Evolutionary conservation across 1,140 invertebrate genomes (phyloP).

Genomic region (Philaenus spumarius): DNA sequence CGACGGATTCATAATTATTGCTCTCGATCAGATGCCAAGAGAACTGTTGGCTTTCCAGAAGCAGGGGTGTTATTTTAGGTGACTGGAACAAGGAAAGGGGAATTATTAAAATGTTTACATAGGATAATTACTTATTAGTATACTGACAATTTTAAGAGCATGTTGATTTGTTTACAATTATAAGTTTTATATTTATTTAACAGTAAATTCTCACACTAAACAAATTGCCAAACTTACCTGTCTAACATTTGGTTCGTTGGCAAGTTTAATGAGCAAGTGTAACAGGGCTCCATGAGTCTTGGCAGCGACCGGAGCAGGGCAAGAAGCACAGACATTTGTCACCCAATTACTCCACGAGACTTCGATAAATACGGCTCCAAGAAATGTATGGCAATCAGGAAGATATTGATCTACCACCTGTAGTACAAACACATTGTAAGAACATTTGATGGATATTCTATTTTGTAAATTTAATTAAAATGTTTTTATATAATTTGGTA

Average conservation of each 20-base stretch:
- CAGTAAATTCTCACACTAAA: too few species aligned
- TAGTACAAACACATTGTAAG: neutral
- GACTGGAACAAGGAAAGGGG: slow-evolving; percentile 40
- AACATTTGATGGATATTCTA: too few species aligned
- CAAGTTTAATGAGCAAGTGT: slow-evolving; percentile 58
- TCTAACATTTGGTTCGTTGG: slow-evolving; percentile 62
- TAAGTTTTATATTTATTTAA: too few species aligned
- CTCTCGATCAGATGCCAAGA: slow-evolving; percentile 63
- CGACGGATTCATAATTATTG: slow-evolving; percentile 55
- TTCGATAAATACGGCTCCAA: slow-evolving; percentile 60
- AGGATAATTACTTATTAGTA: too few species aligned
- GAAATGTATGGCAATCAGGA: slow-evolving; percentile 62
- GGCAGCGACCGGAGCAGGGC: slow-evolving; percentile 35
- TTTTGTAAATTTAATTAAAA: too few species aligned
- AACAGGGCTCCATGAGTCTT: slow-evolving; percentile 51
- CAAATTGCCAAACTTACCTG: slow-evolving; percentile 40
- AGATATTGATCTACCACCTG: slow-evolving; percentile 56
- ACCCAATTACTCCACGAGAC: slow-evolving; percentile 47
- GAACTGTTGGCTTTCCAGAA: slow-evolving; percentile 57
- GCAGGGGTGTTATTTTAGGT: slow-evolving; percentile 46
- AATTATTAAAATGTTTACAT: too few species aligned
- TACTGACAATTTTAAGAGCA: too few species aligned
- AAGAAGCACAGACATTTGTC: slow-evolving; percentile 39
- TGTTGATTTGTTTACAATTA: too few species aligned
- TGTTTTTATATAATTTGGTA: too few species aligned